Evolutionary conservation across 2,888 invertebrate species (phyloP).

Genomic region (Drosophila mimica): DNA sequence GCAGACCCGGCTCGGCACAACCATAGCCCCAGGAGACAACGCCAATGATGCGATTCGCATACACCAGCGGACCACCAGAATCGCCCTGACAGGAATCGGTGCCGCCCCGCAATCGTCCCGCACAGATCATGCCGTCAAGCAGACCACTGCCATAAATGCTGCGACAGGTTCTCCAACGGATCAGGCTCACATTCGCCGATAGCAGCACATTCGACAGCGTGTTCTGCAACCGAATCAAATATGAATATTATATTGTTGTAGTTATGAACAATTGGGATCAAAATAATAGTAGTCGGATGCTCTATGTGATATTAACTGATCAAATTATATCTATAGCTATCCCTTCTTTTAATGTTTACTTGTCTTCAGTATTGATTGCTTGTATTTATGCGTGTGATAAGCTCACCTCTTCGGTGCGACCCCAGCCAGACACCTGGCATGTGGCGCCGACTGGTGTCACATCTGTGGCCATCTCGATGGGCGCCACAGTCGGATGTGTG

Average conservation of each 20-base stretch:
- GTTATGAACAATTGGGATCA: too few relatives aligned
- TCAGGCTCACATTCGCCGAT: conserved; percentile 76
- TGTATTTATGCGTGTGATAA: too few relatives aligned
- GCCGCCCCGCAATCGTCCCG: conserved; percentile 77
- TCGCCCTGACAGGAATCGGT: conserved; percentile 83
- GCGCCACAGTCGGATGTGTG: conserved; percentile 69
- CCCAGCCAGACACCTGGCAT: conserved; percentile 84
- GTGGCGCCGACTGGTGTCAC: conserved; percentile 56
- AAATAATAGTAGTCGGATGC: neutral
- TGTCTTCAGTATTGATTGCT: neutral
- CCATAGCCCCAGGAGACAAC: conserved; percentile 83
- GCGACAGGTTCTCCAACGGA: conserved; percentile 62
- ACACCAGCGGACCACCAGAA: conserved; percentile 82
- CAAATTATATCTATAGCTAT: neutral
- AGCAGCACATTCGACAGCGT: conserved; percentile 69
- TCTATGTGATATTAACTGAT: too few relatives aligned
- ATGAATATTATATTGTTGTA: neutral
- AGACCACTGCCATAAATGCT: conserved; percentile 62
- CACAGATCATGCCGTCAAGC: conserved; percentile 81
- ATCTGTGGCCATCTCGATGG: conserved; percentile 65
- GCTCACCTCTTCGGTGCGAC: conserved; percentile 75
- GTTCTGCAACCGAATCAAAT: conserved; percentile 27
- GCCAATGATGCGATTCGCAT: conserved; percentile 75
- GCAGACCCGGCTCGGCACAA: conserved; percentile 73
- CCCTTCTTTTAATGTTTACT: neutral